Conservation (phyloP, 1,140 invertebrate genomes). For the Venturia canescens region DNA sequence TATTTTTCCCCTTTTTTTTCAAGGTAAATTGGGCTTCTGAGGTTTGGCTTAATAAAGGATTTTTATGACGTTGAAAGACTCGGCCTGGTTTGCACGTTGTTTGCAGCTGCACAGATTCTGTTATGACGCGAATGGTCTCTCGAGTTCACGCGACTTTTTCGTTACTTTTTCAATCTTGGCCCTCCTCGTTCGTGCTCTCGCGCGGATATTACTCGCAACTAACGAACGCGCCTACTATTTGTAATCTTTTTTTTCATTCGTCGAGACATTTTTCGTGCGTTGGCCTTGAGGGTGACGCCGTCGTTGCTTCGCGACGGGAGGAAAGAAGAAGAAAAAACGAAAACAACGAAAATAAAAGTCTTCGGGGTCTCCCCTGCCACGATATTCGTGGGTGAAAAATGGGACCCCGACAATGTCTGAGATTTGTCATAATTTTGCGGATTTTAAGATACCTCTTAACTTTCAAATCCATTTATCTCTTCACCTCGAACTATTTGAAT, state of each 20-base stretch:
- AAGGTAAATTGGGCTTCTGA: no score
- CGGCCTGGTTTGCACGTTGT: slow-evolving; percentile 13
- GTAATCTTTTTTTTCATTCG: slow-evolving; percentile 3
- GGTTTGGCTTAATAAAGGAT: background rate
- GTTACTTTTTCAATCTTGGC: background rate
- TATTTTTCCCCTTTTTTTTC: no score
- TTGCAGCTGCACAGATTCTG: slow-evolving; percentile 28
- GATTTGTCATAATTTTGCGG: background rate
- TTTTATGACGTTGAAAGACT: background rate
- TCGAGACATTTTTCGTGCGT: background rate
- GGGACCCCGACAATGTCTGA: background rate
- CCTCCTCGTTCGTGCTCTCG: background rate
- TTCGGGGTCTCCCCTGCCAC: background rate
- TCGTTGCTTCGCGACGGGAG: background rate
- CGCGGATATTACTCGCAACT: background rate
- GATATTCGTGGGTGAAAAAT: background rate
- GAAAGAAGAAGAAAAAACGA: background rate
- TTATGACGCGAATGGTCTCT: slow-evolving; percentile 7
- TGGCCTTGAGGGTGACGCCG: background rate
- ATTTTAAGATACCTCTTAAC: background rate
- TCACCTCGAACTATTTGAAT: background rate
- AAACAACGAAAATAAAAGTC: background rate
- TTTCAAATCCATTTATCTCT: background rate
- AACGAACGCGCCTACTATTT: background rate
- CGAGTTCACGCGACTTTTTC: slow-evolving; percentile 1